Evolutionary conservation across 2,888 invertebrate genomes (phyloP), one percentile per base, ranked within the genome.

Genomic region (Nyleta sp.): DNA sequence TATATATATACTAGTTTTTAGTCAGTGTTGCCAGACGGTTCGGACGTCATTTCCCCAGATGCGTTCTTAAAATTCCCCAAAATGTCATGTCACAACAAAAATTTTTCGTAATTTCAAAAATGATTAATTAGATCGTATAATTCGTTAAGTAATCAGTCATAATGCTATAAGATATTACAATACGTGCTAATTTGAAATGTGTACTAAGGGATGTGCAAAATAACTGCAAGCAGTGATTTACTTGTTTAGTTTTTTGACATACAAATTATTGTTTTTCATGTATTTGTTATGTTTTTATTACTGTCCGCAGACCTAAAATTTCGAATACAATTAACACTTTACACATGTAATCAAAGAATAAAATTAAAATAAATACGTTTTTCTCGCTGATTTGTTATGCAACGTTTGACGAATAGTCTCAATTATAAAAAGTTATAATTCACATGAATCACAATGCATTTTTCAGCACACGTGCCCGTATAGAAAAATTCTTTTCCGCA

Each of bases 321-420:
- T 24, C 6, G 24, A 48, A 13, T 48, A 48, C 13, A 48, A n/a
- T n/a, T 48, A 48, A 48, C 24, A 24, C 8, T 24, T n/a, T 48
- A 48, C 11, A 48, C 48, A 48, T 48, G 48, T 48, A 48, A 48
- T 48, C 22, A 48, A 24, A 48, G 48, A 24, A 24, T 48, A 48
- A 48, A 48, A 24, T 24, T 24, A 24, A 24, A 48, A 48, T 3
- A 48, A 48, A 24, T 24, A 48, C 46, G 24, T 48, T 48, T 48
- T n/a, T 48, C n/a, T 48, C 24, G 11, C 11, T 35, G 35, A 35
- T 35, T 5, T 1, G 4, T n/a, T 8, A 35, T 35, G 11, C 1
- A 35, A 11, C 11, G 4, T 35, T 11, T 35, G 35, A n/a, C n/a
- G 11, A 35, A 35, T 35, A 11, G n/a, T n/a, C 10, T n/a, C n/a